A percentile compares a stretch with the other conserved stretches of the same genome.
These are phyloP conservation scores for Gymnoscopelus braueri DNA, from an alignment of 2,797 vertebrate species.

Conservation along the genomic window DNA sequence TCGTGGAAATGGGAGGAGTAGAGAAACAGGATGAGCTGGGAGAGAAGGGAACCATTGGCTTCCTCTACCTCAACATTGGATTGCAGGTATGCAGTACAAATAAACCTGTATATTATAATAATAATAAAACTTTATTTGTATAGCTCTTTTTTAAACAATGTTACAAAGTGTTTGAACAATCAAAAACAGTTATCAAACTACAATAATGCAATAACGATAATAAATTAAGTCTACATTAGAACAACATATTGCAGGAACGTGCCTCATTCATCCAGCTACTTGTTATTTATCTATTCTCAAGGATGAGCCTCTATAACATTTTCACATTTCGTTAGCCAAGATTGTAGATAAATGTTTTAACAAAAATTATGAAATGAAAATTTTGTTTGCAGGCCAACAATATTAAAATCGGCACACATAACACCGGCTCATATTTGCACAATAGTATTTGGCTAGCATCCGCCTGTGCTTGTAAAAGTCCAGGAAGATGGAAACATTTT, in stretches of 20 bases:
- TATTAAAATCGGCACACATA: not conserved
- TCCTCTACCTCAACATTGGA: conserved; percentile 97
- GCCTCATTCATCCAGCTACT: no score
- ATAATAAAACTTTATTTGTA: no score
- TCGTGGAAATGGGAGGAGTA: conserved; percentile 97
- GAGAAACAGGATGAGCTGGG: conserved; percentile 99
- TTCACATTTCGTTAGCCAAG: no score
- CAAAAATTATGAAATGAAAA: not conserved
- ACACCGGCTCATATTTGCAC: not conserved
- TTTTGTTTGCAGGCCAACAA: not conserved
- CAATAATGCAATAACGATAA: no score
- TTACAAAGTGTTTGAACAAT: no score
- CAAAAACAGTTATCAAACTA: no score
- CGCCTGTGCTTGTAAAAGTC: not conserved
- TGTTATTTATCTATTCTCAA: no score
- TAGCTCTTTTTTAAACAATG: no score
- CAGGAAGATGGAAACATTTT: not conserved
- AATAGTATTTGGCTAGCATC: not conserved
- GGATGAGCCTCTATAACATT: not conserved
- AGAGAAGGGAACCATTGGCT: conserved; percentile 94
- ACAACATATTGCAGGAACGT: no score
- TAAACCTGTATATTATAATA: not conserved
- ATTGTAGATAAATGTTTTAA: no score
- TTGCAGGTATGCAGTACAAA: conserved; percentile 87
- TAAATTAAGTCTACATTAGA: no score